phyloP scores from a whole-genome alignment of 2,113 vertebrate species.

The Arenaria interpres region DNA sequence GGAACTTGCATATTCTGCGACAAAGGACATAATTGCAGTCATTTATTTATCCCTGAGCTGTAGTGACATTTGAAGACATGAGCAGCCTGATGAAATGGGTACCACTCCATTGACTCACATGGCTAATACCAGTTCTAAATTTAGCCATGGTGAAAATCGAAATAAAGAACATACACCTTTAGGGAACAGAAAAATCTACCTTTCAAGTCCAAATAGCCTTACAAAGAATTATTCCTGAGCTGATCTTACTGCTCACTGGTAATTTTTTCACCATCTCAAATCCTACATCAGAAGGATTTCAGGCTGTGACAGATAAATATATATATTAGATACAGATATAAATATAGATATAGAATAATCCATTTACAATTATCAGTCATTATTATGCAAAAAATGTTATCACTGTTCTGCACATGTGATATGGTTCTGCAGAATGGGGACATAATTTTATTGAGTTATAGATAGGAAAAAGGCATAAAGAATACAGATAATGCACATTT shows the following conservation, averaged over 20 bases:
- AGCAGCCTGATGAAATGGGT: background rate
- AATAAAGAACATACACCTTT: background rate
- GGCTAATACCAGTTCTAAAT: background rate
- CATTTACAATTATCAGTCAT: background rate
- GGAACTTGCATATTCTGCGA: background rate
- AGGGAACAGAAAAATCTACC: background rate
- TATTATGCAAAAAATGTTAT: background rate
- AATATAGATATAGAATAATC: background rate
- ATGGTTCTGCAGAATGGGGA: background rate
- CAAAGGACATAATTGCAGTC: background rate
- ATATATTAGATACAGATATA: background rate
- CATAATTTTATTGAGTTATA: conserved; percentile 56
- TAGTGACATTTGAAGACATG: background rate
- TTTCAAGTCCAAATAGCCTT: background rate
- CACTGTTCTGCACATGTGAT: background rate
- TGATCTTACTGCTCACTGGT: background rate
- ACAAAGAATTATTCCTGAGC: background rate
- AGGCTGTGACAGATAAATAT: background rate
- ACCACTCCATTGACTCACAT: background rate
- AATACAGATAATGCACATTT: conserved; percentile 56
- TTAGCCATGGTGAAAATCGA: background rate
- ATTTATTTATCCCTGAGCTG: background rate
- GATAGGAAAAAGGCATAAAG: conserved; percentile 32
- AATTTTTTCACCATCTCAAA: background rate
- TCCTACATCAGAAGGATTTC: background rate